Evolutionary conservation across 2,888 invertebrate species (phyloP).

Genomic region (Mamestra brassicae): DNA sequence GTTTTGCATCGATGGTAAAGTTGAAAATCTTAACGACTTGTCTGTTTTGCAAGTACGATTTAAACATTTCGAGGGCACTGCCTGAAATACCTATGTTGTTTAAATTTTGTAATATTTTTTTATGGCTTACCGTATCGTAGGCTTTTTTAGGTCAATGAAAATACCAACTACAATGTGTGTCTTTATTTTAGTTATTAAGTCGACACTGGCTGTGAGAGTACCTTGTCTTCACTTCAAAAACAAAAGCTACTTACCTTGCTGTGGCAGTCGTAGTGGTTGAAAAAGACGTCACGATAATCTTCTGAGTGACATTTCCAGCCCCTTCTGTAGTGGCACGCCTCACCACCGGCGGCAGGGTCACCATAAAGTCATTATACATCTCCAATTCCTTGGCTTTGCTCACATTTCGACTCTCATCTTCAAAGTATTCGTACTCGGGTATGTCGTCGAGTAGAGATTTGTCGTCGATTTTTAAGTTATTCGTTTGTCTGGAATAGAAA

Average conservation of each 20-base stretch:
- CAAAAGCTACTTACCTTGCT: constrained; percentile 10
- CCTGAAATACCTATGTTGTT: too few relatives aligned
- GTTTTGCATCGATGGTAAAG: too few relatives aligned
- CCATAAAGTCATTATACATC: background rate
- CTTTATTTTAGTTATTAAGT: too few relatives aligned
- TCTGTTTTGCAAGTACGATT: too few relatives aligned
- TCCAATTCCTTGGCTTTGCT: constrained; percentile 21
- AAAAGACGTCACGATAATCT: fast-evolving
- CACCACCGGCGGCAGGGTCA: fast-evolving
- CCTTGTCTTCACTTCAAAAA: too few relatives aligned
- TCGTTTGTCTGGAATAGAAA: constrained; percentile 56
- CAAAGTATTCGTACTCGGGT: constrained; percentile 65
- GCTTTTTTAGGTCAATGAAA: too few relatives aligned
- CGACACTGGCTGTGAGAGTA: too few relatives aligned
- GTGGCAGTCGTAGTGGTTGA: background rate
- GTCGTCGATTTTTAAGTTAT: constrained; percentile 62
- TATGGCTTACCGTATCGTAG: too few relatives aligned
- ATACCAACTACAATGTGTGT: too few relatives aligned
- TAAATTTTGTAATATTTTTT: too few relatives aligned
- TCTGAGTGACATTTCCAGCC: fast-evolving
- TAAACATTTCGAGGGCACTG: too few relatives aligned
- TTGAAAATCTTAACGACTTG: too few relatives aligned
- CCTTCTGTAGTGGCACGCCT: fast-evolving
- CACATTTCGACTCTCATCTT: constrained; percentile 54
- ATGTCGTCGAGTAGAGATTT: constrained; percentile 54